A percentile compares a stretch with the other conserved stretches of the same genome.
phyloP scores from a whole-genome alignment of 2,113 vertebrate species.

The Pteropus alecto region DNA sequence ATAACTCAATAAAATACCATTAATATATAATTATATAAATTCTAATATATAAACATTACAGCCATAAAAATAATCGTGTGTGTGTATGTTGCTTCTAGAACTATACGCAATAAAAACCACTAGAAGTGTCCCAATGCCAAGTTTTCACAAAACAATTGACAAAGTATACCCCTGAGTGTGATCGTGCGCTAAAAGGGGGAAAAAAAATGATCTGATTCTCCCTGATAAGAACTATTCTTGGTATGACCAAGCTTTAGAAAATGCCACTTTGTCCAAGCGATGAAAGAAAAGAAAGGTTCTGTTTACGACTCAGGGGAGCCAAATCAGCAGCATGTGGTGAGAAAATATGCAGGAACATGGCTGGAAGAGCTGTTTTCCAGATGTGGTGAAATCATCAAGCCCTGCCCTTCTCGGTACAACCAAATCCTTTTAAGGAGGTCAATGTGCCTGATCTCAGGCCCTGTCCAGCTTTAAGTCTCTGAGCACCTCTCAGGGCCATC shows the following conservation, averaged over 20 bases:
- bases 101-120: not conserved
- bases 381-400: not conserved
- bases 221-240: not conserved
- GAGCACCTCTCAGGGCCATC: not conserved
- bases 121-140: slow-evolving; percentile 20
- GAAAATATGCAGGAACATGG: fast-evolving
- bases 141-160: slow-evolving; percentile 34
- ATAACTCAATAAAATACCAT: not conserved
- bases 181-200: not conserved
- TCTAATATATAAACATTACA: not conserved
- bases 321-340: fast-evolving
- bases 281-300: not conserved
- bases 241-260: not conserved
- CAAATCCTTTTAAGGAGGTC: not conserved
- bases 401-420: not conserved
- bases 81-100: not conserved
- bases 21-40: not conserved
- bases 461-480: not conserved
- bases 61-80: not conserved
- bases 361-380: not conserved
- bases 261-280: not conserved
- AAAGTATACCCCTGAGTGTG: not conserved
- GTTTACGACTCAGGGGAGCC: not conserved
- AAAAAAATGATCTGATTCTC: not conserved
- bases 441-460: fast-evolving